Conservation (phyloP, 1,140 invertebrate genomes). For the Drosophila kanapiae region DNA sequence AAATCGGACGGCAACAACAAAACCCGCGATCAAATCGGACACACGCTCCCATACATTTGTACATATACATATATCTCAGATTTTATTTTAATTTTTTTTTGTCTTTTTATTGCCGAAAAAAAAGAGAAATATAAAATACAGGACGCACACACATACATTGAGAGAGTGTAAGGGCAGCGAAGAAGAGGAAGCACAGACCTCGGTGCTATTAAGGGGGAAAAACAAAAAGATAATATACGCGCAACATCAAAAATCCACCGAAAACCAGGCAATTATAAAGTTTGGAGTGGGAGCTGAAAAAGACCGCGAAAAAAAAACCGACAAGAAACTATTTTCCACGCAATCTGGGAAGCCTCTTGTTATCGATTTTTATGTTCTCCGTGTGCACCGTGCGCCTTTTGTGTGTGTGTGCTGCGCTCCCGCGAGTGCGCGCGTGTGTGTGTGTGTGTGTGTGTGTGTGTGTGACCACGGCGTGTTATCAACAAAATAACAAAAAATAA, state of each 20-base stretch:
- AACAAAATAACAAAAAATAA: slow-evolving; percentile 8
- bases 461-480: slow-evolving; percentile 21
- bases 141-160: slow-evolving; percentile 16
- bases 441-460: slow-evolving; percentile 12
- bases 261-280: slow-evolving; percentile 4
- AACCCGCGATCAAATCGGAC: slow-evolving; percentile 13
- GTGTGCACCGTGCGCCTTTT: slow-evolving; percentile 15
- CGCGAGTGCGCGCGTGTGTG: slow-evolving; percentile 11
- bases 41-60: not conserved
- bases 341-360: slow-evolving; percentile 28
- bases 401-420: slow-evolving; percentile 28
- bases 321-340: slow-evolving; percentile 13
- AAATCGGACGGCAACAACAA: slow-evolving; percentile 20
- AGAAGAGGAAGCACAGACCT: slow-evolving; percentile 29
- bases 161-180: slow-evolving; percentile 1
- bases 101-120: slow-evolving; percentile 25
- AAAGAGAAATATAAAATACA: slow-evolving; percentile 30
- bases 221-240: slow-evolving; percentile 1
- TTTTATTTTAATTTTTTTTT: slow-evolving; percentile 6
- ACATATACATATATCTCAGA: not conserved
- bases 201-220: not conserved
- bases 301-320: slow-evolving; percentile 17
- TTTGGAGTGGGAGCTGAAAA: slow-evolving; percentile 13
- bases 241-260: not conserved
- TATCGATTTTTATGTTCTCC: slow-evolving; percentile 33